Percentiles rank a stretch among this genome's conserved stretches.
Evolutionary conservation across 2,888 invertebrate species (phyloP).

Genomic region (Neelides folsomi): DNA sequence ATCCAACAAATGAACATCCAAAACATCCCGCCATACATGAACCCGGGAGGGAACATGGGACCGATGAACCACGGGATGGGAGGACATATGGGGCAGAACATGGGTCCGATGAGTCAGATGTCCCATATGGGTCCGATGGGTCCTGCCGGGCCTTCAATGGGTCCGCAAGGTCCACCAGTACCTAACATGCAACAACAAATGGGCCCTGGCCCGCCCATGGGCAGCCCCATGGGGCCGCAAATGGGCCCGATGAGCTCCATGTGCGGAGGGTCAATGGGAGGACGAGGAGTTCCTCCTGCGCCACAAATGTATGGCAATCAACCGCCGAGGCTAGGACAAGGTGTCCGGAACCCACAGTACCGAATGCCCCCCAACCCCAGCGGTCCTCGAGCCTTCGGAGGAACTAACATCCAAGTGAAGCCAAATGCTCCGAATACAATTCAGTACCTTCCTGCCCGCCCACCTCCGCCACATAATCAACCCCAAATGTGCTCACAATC

Average conservation of each 20-base stretch:
- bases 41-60: conserved; percentile 14
- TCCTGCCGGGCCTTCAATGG: conserved; percentile 4
- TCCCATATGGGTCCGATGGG: conserved; percentile 18
- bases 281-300: conserved; percentile 22
- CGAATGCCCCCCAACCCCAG: conserved; percentile 46
- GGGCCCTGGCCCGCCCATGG: conserved; percentile 29
- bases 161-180: not conserved
- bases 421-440: conserved; percentile 95
- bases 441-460: conserved; percentile 89
- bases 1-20: conserved; percentile 44
- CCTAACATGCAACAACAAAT: conserved; percentile 9
- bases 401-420: conserved; percentile 81
- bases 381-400: conserved; percentile 49
- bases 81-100: conserved; percentile 16
- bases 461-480: conserved; percentile 48
- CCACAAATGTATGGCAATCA: conserved; percentile 22
- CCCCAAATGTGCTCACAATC: conserved; percentile 25
- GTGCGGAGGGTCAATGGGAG: conserved; percentile 32
- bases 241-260: conserved; percentile 9
- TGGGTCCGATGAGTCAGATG: conserved; percentile 29
- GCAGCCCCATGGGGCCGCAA: conserved; percentile 36
- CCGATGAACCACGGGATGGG: conserved; percentile 16
- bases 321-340: conserved; percentile 32
- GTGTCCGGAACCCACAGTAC: conserved; percentile 42
- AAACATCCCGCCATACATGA: conserved; percentile 34